phyloP scores from a whole-genome alignment of 1,140 invertebrate genomes.

The Chironomus striatipennis region DNA sequence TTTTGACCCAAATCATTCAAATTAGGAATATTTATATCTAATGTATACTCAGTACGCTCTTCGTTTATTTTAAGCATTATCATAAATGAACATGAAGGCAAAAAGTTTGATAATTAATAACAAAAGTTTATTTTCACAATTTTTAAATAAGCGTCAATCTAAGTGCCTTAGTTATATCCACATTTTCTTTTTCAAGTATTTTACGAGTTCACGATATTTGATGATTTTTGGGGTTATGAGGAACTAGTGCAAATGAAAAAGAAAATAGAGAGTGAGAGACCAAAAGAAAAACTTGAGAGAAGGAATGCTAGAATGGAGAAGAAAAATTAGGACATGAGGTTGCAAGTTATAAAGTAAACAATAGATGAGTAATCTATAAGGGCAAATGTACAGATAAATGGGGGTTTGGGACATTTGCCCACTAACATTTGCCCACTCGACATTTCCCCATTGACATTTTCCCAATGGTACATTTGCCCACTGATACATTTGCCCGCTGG shows the following conservation, averaged over 20 bases:
- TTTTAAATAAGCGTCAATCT: not conserved
- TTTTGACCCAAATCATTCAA: not conserved
- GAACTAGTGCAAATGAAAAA: not conserved
- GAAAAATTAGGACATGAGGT: not conserved
- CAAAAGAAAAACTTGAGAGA: not conserved
- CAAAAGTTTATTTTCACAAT: not conserved
- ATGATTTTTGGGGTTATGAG: not conserved
- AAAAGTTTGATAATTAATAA: not conserved
- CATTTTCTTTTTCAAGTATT: no score
- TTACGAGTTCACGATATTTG: not conserved
- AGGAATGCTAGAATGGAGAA: not conserved
- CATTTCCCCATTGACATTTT: no score
- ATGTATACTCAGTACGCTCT: not conserved
- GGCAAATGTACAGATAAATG: no score
- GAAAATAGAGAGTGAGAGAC: not conserved
- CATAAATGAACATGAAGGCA: no score
- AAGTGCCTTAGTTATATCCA: no score
- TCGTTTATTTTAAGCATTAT: not conserved
- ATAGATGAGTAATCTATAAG: not conserved
- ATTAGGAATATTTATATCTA: not conserved
- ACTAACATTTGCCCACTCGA: no score
- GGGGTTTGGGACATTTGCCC: no score
- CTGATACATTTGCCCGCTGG: no score
- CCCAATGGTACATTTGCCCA: no score
- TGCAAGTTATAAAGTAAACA: not conserved